Conservation (phyloP, 1,140 invertebrate genomes). For the Nixonia krombeini region DNA sequence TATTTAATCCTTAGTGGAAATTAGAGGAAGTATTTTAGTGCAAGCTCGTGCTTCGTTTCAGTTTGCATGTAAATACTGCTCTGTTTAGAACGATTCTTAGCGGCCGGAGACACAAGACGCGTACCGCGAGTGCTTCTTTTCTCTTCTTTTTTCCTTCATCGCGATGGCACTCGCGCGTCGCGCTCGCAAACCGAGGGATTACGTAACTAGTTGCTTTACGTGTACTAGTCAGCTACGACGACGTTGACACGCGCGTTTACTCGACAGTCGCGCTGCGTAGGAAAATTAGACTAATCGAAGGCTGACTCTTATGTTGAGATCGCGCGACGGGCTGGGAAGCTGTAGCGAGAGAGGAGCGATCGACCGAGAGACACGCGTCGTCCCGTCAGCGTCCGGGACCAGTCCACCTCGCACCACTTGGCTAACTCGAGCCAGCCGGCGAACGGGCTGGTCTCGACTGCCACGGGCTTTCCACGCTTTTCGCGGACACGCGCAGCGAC, state of each 20-base stretch:
- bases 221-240: neutral
- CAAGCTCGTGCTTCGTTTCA: neutral
- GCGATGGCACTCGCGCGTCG: neutral
- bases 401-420: too few species aligned
- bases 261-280: too few species aligned
- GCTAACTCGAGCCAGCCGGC: too few species aligned
- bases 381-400: neutral
- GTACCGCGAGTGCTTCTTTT: neutral
- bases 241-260: neutral
- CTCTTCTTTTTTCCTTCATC: neutral
- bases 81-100: neutral
- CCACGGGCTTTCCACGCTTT: too few species aligned
- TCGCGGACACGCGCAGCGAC: too few species aligned
- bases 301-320: neutral
- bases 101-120: neutral
- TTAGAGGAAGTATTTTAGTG: neutral
- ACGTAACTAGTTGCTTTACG: neutral
- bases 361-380: neutral
- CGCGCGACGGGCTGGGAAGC: neutral
- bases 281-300: neutral
- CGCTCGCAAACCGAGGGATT: neutral
- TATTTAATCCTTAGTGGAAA: too few species aligned
- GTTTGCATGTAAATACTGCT: conserved; percentile 1
- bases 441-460: too few species aligned
- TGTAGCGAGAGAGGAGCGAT: neutral